A percentile compares a stretch with the other conserved stretches of the same genome.
Evolutionary conservation across 1,140 invertebrate species (phyloP).

Genomic region (Cotesia glomerata): DNA sequence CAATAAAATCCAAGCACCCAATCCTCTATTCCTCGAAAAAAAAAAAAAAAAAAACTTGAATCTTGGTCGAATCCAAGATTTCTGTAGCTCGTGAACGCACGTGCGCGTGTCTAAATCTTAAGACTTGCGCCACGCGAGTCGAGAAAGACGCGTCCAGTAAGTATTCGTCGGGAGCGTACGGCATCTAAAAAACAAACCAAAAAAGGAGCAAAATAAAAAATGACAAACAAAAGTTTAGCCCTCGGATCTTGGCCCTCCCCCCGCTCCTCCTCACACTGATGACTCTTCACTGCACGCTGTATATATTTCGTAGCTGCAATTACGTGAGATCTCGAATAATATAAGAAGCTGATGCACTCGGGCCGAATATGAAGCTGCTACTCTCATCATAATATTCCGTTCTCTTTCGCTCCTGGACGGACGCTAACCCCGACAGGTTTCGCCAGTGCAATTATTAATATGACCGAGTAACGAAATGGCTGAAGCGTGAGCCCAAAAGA

Average conservation of each 20-base stretch:
- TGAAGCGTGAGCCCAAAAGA: neutral
- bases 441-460: conserved; percentile 31
- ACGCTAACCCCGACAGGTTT: conserved; percentile 27
- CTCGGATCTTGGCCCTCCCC: too few species aligned
- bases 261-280: neutral
- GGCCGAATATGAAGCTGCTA: neutral
- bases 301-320: conserved; percentile 9
- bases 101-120: conserved; percentile 32
- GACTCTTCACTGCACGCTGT: neutral
- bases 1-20: too few species aligned
- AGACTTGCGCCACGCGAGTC: conserved; percentile 26
- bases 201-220: neutral
- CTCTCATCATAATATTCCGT: conserved; percentile 6
- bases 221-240: neutral
- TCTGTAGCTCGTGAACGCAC: neutral
- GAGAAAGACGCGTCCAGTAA: neutral
- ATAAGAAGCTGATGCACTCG: conserved; percentile 1
- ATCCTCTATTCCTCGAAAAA: too few species aligned
- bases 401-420: conserved; percentile 10
- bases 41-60: too few species aligned
- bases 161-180: neutral
- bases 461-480: conserved; percentile 7
- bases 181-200: neutral
- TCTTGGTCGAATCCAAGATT: too few species aligned
- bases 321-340: neutral